Base-by-base conservation (phyloP, 2,113 vertebrate species). In the Willisornis vidua region DNA sequence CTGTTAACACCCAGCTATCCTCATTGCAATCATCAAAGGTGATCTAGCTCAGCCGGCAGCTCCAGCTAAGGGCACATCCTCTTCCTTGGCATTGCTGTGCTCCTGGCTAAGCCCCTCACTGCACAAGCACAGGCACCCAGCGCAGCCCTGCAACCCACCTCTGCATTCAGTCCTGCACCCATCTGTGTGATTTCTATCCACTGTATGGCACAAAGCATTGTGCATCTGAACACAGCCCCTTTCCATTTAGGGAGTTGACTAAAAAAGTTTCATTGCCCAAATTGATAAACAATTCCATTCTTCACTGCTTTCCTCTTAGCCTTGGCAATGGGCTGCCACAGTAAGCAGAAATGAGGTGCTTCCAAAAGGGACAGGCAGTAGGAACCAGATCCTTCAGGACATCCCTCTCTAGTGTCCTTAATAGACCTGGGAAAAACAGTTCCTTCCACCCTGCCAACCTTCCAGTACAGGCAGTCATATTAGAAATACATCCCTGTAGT, bases 161-260 rank as follows among this genome's bases (percentile, higher is more conserved):
- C 55, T 45, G 29, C 52, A 4, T 22, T 43, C 65, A 46, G 16
- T 35, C 26, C 59, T 19, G 2, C 1, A 2, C 14, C 45, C 1
- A 0, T 31, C 52, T 45, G n/a, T 24, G 22, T 2, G 2, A 37
- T 37, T 79, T 65, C 62, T 46, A 4, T 19, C 39, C 3, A 1
- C 19, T 87, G 5, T 7, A 54, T 4, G 20, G 59, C 35, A 75
- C 59, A 82, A 87, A 72, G 13, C 35, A 35, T 8, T 25, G 23
- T 63, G 29, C 55, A 43, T 57, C 43, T 37, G 28, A 54, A 20
- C 10, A 51, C 14, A 19, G 54, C 39, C 57, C 46, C 45, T 37
- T 71, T 82, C 57, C 6, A 3, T 59, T 45, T 46, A 75, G 31
- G 17, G 26, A 51, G 8, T 0, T 72, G 31, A 70, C 19, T 43